Evolutionary conservation across 1,140 invertebrate genomes (phyloP).

Genomic region (Drosophila ohnishii): DNA sequence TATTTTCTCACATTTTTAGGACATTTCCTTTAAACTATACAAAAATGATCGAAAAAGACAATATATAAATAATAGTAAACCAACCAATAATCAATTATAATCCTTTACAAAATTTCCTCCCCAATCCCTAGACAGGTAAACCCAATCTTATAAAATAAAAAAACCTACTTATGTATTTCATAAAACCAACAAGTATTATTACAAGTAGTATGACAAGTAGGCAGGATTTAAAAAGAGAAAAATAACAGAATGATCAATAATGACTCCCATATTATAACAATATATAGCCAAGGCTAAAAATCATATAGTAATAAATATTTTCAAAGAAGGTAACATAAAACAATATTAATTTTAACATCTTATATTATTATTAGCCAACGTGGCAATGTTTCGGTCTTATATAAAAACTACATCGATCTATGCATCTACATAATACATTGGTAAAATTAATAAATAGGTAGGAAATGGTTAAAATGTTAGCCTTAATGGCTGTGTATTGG

Average conservation of each 20-base stretch:
- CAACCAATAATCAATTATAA: not conserved
- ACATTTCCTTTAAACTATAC: not conserved
- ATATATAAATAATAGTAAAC: not conserved
- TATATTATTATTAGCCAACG: not conserved
- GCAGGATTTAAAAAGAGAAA: not conserved
- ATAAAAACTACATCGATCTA: too few relatives aligned
- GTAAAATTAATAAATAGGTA: too few relatives aligned
- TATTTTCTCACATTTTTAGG: slow-evolving; percentile 19
- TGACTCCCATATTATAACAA: not conserved
- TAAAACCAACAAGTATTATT: not conserved
- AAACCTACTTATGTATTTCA: not conserved
- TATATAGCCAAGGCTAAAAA: not conserved
- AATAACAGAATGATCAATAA: not conserved
- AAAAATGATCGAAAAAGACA: not conserved
- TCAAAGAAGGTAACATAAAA: not conserved
- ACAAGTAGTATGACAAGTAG: not conserved
- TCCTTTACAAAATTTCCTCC: not conserved
- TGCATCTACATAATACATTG: too few relatives aligned
- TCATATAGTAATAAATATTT: not conserved
- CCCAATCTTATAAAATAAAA: not conserved
- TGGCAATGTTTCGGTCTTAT: too few relatives aligned
- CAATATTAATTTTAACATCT: not conserved
- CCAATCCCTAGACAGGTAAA: not conserved
- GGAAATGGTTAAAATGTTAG: too few relatives aligned
- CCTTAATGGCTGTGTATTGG: too few relatives aligned